Percentiles rank a stretch among this genome's conserved stretches.
Conservation (phyloP, 2,113 vertebrate species). For the Phyllopteryx taeniolatus region DNA sequence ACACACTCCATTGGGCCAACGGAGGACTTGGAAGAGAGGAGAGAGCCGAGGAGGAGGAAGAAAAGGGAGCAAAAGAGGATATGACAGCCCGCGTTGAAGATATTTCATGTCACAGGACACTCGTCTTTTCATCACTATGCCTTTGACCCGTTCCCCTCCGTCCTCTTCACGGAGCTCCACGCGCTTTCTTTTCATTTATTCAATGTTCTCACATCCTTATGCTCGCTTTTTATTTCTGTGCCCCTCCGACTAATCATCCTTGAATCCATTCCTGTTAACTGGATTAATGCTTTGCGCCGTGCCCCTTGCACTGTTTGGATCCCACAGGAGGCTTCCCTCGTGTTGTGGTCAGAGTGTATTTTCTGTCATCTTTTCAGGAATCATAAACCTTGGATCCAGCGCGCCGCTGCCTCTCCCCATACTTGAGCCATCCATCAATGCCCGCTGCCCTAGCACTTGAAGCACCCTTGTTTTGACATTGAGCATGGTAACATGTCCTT, state of each 20-base stretch:
- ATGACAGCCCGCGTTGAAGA: constrained; percentile 48
- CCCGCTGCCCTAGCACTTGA: constrained; percentile 30
- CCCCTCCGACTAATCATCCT: constrained; percentile 30
- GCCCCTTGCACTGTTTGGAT: constrained; percentile 17
- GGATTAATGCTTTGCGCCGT: constrained; percentile 31
- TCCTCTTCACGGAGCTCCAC: constrained; percentile 19
- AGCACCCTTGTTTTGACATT: constrained; percentile 47
- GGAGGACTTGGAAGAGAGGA: constrained; percentile 21
- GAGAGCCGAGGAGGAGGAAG: constrained; percentile 19
- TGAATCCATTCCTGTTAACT: constrained; percentile 32
- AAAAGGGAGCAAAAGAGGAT: constrained; percentile 27
- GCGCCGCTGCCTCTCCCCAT: constrained; percentile 24
- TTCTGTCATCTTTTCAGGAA: constrained; percentile 14
- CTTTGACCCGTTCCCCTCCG: constrained; percentile 11
- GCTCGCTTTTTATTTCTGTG: constrained; percentile 6
- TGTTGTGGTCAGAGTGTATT: constrained; percentile 11
- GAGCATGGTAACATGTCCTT: constrained; percentile 47
- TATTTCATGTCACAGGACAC: constrained; percentile 43
- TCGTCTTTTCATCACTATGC: constrained; percentile 29
- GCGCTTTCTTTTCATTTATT: constrained; percentile 34
- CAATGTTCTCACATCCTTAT: constrained; percentile 25
- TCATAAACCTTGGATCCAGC: constrained; percentile 13
- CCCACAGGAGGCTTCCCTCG: constrained; percentile 8
- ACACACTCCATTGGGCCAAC: constrained; percentile 31
- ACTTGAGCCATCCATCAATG: constrained; percentile 42